Conservation (phyloP, 2,113 vertebrate genomes). For the Chinchilla lanigera region DNA sequence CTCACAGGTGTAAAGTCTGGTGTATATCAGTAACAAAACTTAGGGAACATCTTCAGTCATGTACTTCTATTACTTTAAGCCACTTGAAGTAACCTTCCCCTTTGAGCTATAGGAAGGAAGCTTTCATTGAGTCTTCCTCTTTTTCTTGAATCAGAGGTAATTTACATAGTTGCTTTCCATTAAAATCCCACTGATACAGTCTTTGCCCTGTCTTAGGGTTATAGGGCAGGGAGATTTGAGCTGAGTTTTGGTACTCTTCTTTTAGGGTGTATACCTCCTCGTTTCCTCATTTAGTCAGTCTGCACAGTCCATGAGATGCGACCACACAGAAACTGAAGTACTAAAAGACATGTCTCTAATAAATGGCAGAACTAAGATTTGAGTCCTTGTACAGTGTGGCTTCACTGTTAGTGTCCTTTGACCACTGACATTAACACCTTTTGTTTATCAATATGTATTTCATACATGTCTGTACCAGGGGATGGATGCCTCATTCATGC, state of each 20-base stretch:
- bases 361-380: background rate
- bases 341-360: background rate
- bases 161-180: background rate
- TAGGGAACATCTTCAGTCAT: background rate
- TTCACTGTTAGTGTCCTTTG: background rate
- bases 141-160: background rate
- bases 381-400: background rate
- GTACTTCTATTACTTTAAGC: background rate
- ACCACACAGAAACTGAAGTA: background rate
- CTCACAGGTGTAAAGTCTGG: background rate
- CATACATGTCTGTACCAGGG: background rate
- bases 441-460: background rate
- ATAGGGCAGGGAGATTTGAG: background rate
- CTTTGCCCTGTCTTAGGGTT: background rate
- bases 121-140: background rate
- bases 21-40: background rate
- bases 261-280: background rate
- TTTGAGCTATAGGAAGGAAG: background rate
- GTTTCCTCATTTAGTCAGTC: background rate
- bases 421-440: background rate
- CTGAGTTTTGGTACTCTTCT: background rate
- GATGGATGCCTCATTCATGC: background rate
- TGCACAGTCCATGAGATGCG: background rate
- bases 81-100: background rate
- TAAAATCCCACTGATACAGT: background rate